These are phyloP conservation scores for Thalassophryne amazonica DNA, from an alignment of 2,797 vertebrate species.

Conservation along the genomic window DNA sequence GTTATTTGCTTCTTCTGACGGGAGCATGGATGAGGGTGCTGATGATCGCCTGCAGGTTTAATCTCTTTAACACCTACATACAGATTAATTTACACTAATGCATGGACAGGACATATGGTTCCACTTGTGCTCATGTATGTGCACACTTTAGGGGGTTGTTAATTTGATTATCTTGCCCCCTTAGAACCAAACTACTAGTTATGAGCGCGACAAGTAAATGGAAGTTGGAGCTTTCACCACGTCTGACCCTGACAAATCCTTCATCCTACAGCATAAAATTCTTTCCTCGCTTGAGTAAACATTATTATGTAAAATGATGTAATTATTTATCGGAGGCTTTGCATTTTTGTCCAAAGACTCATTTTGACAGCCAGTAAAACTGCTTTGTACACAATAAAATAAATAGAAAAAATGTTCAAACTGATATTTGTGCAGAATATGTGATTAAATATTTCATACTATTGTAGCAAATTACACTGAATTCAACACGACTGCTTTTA, in stretches of 20 bases:
- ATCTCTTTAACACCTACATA: slow-evolving; percentile 1
- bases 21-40: not conserved
- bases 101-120: not conserved
- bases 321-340: too few relatives aligned
- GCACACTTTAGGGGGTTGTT: not conserved
- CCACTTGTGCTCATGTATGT: not conserved
- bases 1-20: slow-evolving; percentile 1
- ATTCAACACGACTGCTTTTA: too few relatives aligned
- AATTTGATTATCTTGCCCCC: slow-evolving; percentile 42
- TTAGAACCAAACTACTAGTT: slow-evolving; percentile 33
- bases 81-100: slow-evolving; percentile 1
- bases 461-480: too few relatives aligned
- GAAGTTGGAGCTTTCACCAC: slow-evolving; percentile 3
- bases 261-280: not conserved
- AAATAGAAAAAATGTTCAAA: too few relatives aligned
- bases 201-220: slow-evolving; percentile 34
- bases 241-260: slow-evolving; percentile 6
- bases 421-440: too few relatives aligned
- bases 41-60: slow-evolving; percentile 21
- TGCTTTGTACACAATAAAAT: too few relatives aligned
- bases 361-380: too few relatives aligned
- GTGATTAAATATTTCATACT: too few relatives aligned
- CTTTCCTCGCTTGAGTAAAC: too few relatives aligned
- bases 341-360: too few relatives aligned
- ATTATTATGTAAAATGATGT: too few relatives aligned